Conservation (phyloP, 2,797 vertebrate genomes). For the Notolepis coatsorum region DNA sequence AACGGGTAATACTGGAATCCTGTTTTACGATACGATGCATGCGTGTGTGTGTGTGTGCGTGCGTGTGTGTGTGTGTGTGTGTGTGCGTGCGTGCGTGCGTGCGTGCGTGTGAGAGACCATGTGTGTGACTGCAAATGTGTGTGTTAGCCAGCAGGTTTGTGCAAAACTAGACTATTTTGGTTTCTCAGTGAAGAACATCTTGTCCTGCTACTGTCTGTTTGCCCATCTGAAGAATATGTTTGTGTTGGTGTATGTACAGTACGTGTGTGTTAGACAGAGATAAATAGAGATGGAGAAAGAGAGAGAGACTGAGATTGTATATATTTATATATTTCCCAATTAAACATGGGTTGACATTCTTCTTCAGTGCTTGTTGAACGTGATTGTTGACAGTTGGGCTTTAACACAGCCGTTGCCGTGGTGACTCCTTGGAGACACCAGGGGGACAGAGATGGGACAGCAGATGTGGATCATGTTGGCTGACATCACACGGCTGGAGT, state of each 20-base stretch:
- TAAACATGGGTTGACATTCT: slow-evolving; percentile 50
- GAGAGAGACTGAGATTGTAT: no score
- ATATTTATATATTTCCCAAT: no score
- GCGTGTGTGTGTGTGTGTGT: slow-evolving; percentile 32
- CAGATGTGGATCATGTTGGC: slow-evolving; percentile 62
- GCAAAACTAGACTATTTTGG: neutral
- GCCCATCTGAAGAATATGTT: neutral
- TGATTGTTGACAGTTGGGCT: slow-evolving; percentile 56
- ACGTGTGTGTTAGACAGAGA: no score
- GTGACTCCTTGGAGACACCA: slow-evolving; percentile 61
- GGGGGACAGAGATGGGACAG: slow-evolving; percentile 38
- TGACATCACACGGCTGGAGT: slow-evolving; percentile 29
- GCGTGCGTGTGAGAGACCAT: neutral
- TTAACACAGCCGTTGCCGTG: slow-evolving; percentile 53
- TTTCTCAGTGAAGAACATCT: slow-evolving; percentile 10
- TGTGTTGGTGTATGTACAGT: neutral
- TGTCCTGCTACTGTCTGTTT: neutral
- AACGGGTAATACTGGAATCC: neutral
- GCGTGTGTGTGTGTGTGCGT: slow-evolving; percentile 6
- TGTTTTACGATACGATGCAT: neutral
- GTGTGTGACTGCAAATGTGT: no score
- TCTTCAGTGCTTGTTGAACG: slow-evolving; percentile 53
- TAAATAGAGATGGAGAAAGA: no score
- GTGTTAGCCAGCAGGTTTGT: neutral
- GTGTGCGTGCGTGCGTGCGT: slow-evolving; percentile 12